Conservation (phyloP, 2,888 invertebrate genomes). For the Baronia brevicornis region DNA sequence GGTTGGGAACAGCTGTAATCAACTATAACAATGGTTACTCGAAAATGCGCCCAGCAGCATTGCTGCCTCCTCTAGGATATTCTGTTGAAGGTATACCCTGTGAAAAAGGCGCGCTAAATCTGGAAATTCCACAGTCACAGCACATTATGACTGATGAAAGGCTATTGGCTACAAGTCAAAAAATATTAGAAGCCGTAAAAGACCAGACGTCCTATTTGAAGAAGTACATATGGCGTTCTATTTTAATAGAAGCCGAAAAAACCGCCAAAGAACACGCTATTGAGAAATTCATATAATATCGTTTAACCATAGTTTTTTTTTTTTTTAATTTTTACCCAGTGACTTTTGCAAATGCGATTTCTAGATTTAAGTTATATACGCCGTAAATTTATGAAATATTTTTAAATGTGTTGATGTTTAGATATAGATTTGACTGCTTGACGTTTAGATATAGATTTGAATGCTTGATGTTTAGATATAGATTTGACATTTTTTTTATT, state of each 20-base stretch:
- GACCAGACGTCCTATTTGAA: constrained; percentile 49
- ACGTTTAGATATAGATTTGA: too few species aligned
- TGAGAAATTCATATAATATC: background rate
- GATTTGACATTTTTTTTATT: too few species aligned
- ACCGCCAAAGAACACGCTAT: constrained; percentile 16
- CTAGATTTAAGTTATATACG: too few species aligned
- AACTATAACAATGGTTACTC: constrained; percentile 53
- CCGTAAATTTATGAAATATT: too few species aligned
- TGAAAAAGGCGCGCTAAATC: constrained; percentile 21
- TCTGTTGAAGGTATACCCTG: constrained; percentile 59
- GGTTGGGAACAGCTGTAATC: constrained; percentile 44
- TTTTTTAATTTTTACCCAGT: background rate
- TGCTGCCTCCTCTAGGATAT: constrained; percentile 23
- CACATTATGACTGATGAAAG: constrained; percentile 41
- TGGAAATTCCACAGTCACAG: constrained; percentile 4
- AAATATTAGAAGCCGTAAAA: constrained; percentile 50
- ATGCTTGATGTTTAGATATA: too few species aligned
- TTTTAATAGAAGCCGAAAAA: constrained; percentile 25
- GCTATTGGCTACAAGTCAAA: constrained; percentile 45
- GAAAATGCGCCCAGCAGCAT: constrained; percentile 42
- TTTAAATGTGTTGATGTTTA: too few species aligned
- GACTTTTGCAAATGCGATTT: too few species aligned
- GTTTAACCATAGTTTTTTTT: constrained; percentile 1
- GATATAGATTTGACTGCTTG: too few species aligned
- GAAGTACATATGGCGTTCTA: constrained; percentile 27